Evolutionary conservation across 2,888 invertebrate genomes (phyloP).

Genomic region (Tortrix viridana): DNA sequence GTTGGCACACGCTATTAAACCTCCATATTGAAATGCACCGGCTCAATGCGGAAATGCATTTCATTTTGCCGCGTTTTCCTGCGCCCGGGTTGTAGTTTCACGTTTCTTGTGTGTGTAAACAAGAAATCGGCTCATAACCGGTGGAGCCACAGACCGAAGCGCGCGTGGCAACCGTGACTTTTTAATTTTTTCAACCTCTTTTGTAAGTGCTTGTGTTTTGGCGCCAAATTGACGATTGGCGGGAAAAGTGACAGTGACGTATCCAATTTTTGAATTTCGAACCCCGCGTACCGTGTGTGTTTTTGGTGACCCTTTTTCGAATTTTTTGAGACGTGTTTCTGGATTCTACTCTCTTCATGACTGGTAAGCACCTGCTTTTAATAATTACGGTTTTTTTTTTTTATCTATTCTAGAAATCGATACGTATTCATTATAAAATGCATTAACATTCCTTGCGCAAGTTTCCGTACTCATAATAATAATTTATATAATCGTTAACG

Average conservation of each 20-base stretch:
- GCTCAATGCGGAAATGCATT: conserved; percentile 65
- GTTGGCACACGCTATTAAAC: conserved; percentile 55
- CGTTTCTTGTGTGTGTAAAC: conserved; percentile 65
- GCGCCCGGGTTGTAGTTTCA: conserved; percentile 60
- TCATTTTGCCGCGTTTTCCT: conserved; percentile 59
- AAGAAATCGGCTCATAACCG: conserved; percentile 73
- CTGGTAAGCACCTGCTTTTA: conserved; percentile 25
- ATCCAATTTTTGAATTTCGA: conserved; percentile 24
- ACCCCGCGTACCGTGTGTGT: conserved; percentile 21
- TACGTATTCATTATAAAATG: conserved; percentile 29
- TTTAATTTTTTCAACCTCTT: conserved; percentile 48
- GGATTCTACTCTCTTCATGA: conserved; percentile 30
- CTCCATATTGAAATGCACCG: conserved; percentile 62
- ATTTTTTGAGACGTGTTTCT: conserved; percentile 29
- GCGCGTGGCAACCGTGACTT: conserved; percentile 75
- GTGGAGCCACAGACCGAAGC: conserved; percentile 70
- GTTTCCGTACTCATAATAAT: conserved; percentile 50
- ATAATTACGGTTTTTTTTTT: conserved; percentile 16
- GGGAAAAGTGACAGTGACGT: conserved; percentile 35
- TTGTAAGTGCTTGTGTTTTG: conserved; percentile 54
- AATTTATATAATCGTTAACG: conserved; percentile 52
- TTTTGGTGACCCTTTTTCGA: conserved; percentile 24
- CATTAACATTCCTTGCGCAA: conserved; percentile 48
- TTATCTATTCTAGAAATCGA: conserved; percentile 37
- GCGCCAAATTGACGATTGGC: conserved; percentile 60